Conservation (phyloP, 2,888 invertebrate species). For the Orthonevra nobilis region DNA sequence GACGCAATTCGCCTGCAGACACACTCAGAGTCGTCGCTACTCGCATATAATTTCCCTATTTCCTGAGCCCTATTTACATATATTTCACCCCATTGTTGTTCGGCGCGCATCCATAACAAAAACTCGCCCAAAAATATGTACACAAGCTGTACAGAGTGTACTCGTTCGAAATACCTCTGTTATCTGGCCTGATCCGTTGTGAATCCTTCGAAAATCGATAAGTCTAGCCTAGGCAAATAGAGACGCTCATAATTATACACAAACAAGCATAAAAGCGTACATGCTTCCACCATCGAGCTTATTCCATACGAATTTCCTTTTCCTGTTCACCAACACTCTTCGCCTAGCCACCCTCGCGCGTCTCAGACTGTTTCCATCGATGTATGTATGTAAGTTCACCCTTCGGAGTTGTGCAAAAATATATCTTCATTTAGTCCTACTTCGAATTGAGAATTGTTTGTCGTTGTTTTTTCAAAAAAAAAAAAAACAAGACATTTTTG, state of each 20-base stretch:
- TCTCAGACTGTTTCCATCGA: too few species aligned
- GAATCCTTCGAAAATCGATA: conserved; percentile 61
- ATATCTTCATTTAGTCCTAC: conserved; percentile 48
- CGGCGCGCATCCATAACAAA: conserved; percentile 9
- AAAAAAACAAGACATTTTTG: not conserved
- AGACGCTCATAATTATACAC: conserved; percentile 56
- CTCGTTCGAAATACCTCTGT: not conserved
- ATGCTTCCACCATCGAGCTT: conserved; percentile 1
- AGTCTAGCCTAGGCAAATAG: conserved; percentile 68
- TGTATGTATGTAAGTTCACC: conserved; percentile 9
- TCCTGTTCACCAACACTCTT: conserved; percentile 20
- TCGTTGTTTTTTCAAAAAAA: not conserved
- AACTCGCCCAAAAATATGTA: conserved; percentile 41
- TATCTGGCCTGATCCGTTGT: conserved; percentile 21
- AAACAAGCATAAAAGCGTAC: conserved; percentile 25
- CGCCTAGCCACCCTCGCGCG: too few species aligned
- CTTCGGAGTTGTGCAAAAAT: conserved; percentile 40
- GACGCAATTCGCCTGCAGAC: conserved; percentile 51
- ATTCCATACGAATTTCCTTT: conserved; percentile 44
- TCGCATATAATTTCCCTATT: conserved; percentile 37
- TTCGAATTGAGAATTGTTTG: conserved; percentile 18
- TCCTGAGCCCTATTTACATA: conserved; percentile 45
- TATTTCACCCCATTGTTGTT: conserved; percentile 43
- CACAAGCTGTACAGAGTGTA: too few species aligned
- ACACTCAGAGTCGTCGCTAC: not conserved